Base-by-base conservation (phyloP, 1,140 invertebrate genomes). In the Neodiprion pinetum region DNA sequence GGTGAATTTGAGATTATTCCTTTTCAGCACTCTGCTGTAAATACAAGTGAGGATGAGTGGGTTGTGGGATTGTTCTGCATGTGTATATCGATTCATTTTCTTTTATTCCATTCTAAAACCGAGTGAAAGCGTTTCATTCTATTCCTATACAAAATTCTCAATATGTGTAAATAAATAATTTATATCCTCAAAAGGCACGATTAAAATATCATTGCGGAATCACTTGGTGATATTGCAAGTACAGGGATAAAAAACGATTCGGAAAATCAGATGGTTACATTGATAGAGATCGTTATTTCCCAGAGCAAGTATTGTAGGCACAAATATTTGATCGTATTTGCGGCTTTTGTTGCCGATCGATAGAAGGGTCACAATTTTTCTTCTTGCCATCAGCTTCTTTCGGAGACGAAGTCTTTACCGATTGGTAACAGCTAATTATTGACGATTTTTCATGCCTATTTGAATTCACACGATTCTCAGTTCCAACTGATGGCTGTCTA, bases 261-360 rank as follows among this genome's bases (percentile, higher is more conserved):
- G 48, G 68, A 50, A 71, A 68, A 75, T 11, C 0, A 68, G 70
- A 67, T 1, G 23, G 53, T 61, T 61, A 61, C 53, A 61, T 9
- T 17, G 8, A 17, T 9, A 14, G n/a, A 61, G 4, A 40, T 17
- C 53, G 53, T 61, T 17, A 61, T 17, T 61, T 61, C 53, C 53
- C 53, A 61, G 53, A 12, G 53, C 53, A 61, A 61, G 53, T 61
- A 61, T 61, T 8, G n/a, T 61, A 61, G 11, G 53, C 53, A 17
- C 9, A 11, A 14, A 61, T 17, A 14, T 61, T 61, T 12, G 53
- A 17, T 61, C n/a, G 11, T 61, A 61, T 61, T 17, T 61, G 53
- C 53, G 53, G 53, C n/a, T 17, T 61, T 12, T 61, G 11, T 12
- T 12, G n/a, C 53, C 53, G 53, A 61, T 61, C 53, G 9, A 61